Conservation (phyloP, 2,797 vertebrate genomes). For the Centropyge bicolor region DNA sequence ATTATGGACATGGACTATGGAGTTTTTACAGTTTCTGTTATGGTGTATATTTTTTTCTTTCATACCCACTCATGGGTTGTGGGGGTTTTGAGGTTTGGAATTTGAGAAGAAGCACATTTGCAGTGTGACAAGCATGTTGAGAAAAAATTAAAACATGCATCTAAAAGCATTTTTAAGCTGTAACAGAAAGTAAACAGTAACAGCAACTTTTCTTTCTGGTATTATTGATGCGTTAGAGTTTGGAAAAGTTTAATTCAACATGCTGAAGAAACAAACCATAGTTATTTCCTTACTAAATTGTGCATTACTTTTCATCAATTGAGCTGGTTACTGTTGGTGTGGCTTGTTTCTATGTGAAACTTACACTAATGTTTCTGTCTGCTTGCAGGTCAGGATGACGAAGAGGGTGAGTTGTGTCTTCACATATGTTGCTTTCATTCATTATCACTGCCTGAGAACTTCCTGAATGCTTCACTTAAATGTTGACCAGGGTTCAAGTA, state of each 20-base stretch:
- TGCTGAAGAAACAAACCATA: background rate
- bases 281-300: background rate
- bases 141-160: no score
- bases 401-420: slow-evolving; percentile 76
- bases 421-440: background rate
- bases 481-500: background rate
- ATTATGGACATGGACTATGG: no score
- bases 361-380: slow-evolving; percentile 44
- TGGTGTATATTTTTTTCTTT: no score
- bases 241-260: no score
- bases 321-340: background rate
- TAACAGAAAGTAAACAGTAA: background rate
- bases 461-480: slow-evolving; percentile 41
- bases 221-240: background rate
- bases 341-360: background rate
- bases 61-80: no score
- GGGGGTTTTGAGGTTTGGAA: no score
- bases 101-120: no score
- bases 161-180: no score
- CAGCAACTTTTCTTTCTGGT: background rate
- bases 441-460: slow-evolving; percentile 24
- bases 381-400: slow-evolving; percentile 68
- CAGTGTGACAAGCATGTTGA: no score
- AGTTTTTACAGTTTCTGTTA: no score
- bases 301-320: background rate